Evolutionary conservation across 2,113 vertebrate species (phyloP).

Genomic region (Prietella phreatophila): DNA sequence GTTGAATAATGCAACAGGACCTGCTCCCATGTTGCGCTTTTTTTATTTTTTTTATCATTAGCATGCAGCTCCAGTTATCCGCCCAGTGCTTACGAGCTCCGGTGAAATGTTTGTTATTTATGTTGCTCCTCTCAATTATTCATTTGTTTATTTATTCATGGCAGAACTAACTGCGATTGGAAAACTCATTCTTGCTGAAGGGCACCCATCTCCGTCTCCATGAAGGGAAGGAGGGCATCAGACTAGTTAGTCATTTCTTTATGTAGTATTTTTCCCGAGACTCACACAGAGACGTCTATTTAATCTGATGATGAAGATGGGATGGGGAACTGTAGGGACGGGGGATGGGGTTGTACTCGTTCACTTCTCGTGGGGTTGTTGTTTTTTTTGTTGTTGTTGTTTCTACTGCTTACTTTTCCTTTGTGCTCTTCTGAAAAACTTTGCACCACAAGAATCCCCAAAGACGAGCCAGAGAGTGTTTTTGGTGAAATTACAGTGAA

Average conservation of each 20-base stretch:
- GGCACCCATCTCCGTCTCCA: constrained; percentile 61
- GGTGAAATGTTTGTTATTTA: constrained; percentile 82
- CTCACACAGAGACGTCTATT: constrained; percentile 67
- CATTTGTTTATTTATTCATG: constrained; percentile 85
- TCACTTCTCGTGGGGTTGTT: background rate
- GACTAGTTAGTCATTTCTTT: constrained; percentile 74
- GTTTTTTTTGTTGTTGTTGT: background rate
- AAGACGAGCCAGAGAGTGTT: background rate
- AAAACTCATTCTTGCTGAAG: constrained; percentile 83
- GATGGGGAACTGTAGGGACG: background rate
- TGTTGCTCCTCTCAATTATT: constrained; percentile 81
- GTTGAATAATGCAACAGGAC: constrained; percentile 73
- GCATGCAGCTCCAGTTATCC: constrained; percentile 73
- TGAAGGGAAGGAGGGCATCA: constrained; percentile 63
- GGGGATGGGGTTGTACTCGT: background rate
- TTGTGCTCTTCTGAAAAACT: constrained; percentile 29
- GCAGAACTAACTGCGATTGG: constrained; percentile 79
- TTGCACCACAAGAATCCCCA: constrained; percentile 29
- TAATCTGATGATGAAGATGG: constrained; percentile 56
- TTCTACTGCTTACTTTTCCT: background rate
- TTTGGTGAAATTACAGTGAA: constrained; percentile 23
- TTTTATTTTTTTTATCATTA: constrained; percentile 67
- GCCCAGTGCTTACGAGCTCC: constrained; percentile 75
- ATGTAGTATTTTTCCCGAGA: constrained; percentile 65
- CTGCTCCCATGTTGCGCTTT: constrained; percentile 68